Evolutionary conservation across 1,140 invertebrate genomes (phyloP).

Genomic region (Bradynema listronoti): DNA sequence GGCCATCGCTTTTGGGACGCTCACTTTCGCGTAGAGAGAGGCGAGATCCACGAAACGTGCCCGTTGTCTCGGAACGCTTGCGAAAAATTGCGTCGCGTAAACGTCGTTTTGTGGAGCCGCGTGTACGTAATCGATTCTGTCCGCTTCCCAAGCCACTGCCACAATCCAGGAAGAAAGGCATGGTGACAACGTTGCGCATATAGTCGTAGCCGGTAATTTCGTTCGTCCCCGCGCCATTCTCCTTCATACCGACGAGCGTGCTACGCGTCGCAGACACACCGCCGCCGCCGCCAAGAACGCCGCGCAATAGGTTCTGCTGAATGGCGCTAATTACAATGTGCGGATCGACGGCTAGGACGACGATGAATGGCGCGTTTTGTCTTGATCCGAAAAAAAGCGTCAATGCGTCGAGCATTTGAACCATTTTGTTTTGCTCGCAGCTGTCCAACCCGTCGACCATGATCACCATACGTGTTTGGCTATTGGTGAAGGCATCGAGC

Average conservation of each 20-base stretch:
- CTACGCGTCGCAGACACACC: too few species aligned
- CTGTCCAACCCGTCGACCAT: conserved; percentile 93
- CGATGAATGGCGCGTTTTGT: conserved; percentile 55
- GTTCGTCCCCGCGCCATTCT: conserved; percentile 11
- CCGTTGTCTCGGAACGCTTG: conserved; percentile 37
- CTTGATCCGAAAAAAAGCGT: conserved; percentile 71
- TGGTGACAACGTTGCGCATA: conserved; percentile 86
- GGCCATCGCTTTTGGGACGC: too few species aligned
- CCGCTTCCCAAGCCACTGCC: conserved; percentile 70
- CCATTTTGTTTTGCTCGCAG: conserved; percentile 91
- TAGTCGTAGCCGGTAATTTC: conserved; percentile 85
- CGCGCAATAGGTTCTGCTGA: conserved; percentile 49
- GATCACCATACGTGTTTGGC: conserved; percentile 66
- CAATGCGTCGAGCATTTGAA: conserved; percentile 79
- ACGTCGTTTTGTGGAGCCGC: too few species aligned
- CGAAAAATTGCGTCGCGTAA: too few species aligned
- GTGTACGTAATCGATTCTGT: conserved; percentile 22
- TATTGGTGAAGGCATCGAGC: conserved; percentile 50
- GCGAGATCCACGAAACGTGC: conserved; percentile 25
- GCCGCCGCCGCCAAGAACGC: too few species aligned
- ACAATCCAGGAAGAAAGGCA: conserved; percentile 95
- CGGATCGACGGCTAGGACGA: conserved; percentile 54
- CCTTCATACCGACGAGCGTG: too few species aligned
- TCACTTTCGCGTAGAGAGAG: conserved; percentile 30
- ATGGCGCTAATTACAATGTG: conserved; percentile 56